Conservation (phyloP, 2,113 vertebrate species). For the Hystrix cristata region DNA sequence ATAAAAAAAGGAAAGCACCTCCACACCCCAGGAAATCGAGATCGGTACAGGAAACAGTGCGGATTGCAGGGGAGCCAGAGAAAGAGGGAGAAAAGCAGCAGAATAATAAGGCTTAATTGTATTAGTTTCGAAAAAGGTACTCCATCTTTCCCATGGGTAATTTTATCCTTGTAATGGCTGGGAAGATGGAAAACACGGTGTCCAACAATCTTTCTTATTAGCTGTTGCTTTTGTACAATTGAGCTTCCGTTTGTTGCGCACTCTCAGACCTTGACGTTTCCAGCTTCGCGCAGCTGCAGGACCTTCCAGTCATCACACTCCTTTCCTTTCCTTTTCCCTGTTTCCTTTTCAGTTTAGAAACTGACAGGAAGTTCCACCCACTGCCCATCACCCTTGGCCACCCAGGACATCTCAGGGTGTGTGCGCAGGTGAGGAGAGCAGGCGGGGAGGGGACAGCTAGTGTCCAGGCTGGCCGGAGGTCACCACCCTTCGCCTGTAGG, state of each 20-base stretch:
- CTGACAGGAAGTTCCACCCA: slow-evolving; percentile 10
- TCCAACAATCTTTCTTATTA: slow-evolving; percentile 87
- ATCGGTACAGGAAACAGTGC: slow-evolving; percentile 72
- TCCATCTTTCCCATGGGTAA: slow-evolving; percentile 86
- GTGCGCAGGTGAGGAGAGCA: neutral
- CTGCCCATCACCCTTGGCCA: neutral
- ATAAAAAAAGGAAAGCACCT: slow-evolving; percentile 74
- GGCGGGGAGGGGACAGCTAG: too few species aligned
- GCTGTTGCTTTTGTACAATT: slow-evolving; percentile 88
- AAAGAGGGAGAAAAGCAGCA: slow-evolving; percentile 83
- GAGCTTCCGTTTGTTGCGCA: slow-evolving; percentile 85
- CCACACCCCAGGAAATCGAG: slow-evolving; percentile 44
- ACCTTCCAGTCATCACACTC: slow-evolving; percentile 55
- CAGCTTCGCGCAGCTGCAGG: slow-evolving; percentile 76
- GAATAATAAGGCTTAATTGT: slow-evolving; percentile 88
- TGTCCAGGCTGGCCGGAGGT: neutral
- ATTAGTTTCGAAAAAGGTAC: slow-evolving; percentile 87
- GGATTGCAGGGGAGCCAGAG: slow-evolving; percentile 45
- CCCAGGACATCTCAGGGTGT: neutral
- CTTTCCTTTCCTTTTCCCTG: neutral
- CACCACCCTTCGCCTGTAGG: neutral
- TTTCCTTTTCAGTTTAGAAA: slow-evolving; percentile 57
- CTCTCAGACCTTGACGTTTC: slow-evolving; percentile 85
- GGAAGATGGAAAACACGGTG: slow-evolving; percentile 84
- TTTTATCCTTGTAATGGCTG: slow-evolving; percentile 86